phyloP scores from a whole-genome alignment of 2,797 vertebrate genomes.

The Paramormyrops hopkinsi region DNA sequence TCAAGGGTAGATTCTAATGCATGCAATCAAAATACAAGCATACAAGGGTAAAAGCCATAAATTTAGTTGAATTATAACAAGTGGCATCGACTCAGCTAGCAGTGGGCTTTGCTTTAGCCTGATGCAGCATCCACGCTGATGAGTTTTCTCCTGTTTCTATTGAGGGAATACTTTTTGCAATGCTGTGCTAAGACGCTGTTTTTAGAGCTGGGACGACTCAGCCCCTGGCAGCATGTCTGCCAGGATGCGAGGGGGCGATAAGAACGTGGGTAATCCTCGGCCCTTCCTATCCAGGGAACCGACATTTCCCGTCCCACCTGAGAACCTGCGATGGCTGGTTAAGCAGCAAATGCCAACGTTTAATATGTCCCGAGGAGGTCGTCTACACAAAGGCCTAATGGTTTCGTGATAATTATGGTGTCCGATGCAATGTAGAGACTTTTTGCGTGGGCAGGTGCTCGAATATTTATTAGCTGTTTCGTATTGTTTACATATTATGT shows the following conservation, averaged over 20 bases:
- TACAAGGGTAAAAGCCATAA: not conserved
- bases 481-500: not conserved
- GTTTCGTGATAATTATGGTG: not conserved
- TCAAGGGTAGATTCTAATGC: not conserved
- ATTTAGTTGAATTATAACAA: not conserved
- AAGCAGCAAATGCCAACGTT: constrained; percentile 32
- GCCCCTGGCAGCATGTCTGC: constrained; percentile 23
- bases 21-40: not conserved
- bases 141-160: not conserved
- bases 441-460: not conserved
- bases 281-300: constrained; percentile 32
- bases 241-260: constrained; percentile 22
- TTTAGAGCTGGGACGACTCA: constrained; percentile 10
- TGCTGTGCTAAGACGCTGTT: not conserved
- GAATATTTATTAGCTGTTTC: not conserved
- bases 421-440: not conserved
- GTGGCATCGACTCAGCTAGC: not conserved
- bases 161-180: not conserved
- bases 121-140: not conserved
- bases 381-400: not conserved
- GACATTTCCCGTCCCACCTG: constrained; percentile 28
- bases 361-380: constrained; percentile 21
- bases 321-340: constrained; percentile 32
- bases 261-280: constrained; percentile 32
- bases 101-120: not conserved